phyloP scores from a whole-genome alignment of 2,888 invertebrate species.

The Stenolophus ochropezus region DNA sequence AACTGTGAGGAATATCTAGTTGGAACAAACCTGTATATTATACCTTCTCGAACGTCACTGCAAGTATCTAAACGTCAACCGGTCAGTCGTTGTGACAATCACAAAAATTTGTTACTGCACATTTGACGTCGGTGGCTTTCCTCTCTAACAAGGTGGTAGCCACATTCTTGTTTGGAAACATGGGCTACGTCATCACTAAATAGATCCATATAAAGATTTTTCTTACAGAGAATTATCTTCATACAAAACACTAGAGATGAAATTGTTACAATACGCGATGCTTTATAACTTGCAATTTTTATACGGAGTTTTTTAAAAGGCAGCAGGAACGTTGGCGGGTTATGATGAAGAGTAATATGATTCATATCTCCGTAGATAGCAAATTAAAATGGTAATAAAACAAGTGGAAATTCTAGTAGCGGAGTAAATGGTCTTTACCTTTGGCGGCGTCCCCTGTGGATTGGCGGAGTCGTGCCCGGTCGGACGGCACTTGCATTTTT shows the following conservation, averaged over 20 bases:
- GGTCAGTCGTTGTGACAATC: no score
- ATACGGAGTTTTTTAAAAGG: not conserved
- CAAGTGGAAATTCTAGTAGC: slow-evolving; percentile 33
- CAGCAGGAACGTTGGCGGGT: not conserved
- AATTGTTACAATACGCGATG: not conserved
- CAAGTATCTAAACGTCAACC: no score
- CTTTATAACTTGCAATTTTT: not conserved
- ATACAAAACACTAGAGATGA: not conserved
- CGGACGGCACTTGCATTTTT: slow-evolving; percentile 32
- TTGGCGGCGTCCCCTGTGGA: slow-evolving; percentile 16
- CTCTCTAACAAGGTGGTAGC: no score
- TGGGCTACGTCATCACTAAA: no score
- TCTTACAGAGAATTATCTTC: no score
- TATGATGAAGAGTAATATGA: slow-evolving; percentile 13
- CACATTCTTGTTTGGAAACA: no score
- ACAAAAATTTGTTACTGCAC: no score
- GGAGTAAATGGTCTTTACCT: slow-evolving; percentile 38
- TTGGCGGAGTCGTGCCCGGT: not conserved
- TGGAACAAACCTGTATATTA: no score
- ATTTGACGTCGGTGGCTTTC: no score
- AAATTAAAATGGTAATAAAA: slow-evolving; percentile 39
- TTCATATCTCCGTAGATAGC: slow-evolving; percentile 31
- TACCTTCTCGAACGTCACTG: no score
- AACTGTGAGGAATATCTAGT: no score
- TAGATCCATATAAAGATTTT: no score